These are phyloP conservation scores for Sinodicranocentrus sp. DNA, from an alignment of 2,888 invertebrate genomes.

Conservation along the genomic window DNA sequence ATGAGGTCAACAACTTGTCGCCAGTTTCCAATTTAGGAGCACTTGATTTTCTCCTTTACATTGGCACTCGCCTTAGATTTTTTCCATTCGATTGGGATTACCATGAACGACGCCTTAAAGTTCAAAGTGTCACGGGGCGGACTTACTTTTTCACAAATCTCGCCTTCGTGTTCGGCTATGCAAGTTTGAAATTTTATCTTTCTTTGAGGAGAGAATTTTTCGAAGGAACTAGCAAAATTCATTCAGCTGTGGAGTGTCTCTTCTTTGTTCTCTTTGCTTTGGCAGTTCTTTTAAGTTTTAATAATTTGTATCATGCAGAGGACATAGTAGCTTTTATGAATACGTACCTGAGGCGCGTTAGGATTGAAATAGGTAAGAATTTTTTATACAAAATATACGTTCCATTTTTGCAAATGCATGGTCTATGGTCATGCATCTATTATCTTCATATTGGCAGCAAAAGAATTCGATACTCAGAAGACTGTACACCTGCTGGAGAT, in stretches of 20 bases:
- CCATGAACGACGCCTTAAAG: constrained; percentile 30
- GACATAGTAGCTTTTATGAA: constrained; percentile 63
- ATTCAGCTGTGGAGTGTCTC: constrained; percentile 56
- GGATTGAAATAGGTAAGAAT: constrained; percentile 58
- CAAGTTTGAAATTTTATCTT: constrained; percentile 56
- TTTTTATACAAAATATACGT: no score
- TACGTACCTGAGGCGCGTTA: constrained; percentile 60
- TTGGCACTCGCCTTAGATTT: constrained; percentile 47
- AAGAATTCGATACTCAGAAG: constrained; percentile 54
- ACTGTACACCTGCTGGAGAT: constrained; percentile 55
- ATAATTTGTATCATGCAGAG: constrained; percentile 58
- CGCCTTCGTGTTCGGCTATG: constrained; percentile 53
- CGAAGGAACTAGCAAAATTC: constrained; percentile 53
- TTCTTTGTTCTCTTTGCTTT: constrained; percentile 67
- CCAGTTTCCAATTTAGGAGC: constrained; percentile 8
- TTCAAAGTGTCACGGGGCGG: constrained; percentile 10
- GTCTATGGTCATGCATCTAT: no score
- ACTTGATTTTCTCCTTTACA: constrained; percentile 37
- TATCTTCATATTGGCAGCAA: constrained; percentile 33
- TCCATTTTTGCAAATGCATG: no score
- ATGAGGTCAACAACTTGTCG: neutral
- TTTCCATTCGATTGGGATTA: constrained; percentile 64
- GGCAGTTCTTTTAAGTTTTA: constrained; percentile 54
- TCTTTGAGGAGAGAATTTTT: constrained; percentile 43
- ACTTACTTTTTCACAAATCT: constrained; percentile 36